Evolutionary conservation across 2,797 vertebrate genomes (phyloP).

Genomic region (Acipenser oxyrinchus): DNA sequence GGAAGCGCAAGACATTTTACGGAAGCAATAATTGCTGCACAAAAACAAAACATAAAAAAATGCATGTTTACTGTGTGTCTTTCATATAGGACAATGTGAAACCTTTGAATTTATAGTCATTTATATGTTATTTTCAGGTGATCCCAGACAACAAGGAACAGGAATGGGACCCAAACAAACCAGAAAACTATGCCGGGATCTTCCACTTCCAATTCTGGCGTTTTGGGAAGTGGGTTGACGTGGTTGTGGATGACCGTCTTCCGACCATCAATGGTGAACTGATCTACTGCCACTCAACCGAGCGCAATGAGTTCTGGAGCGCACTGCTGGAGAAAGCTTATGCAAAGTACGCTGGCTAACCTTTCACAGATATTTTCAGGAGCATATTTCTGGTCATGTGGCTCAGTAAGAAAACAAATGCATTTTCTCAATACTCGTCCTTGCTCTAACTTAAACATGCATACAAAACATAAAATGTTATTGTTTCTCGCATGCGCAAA

Average conservation of each 20-base stretch:
- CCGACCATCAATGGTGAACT: constrained; percentile 72
- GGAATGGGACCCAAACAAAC: constrained; percentile 75
- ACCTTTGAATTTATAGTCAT: too few relatives aligned
- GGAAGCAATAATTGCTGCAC: too few relatives aligned
- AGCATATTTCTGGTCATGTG: neutral
- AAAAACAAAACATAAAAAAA: too few relatives aligned
- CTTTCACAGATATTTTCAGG: neutral
- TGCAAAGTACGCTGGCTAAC: constrained; percentile 78
- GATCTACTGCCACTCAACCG: constrained; percentile 84
- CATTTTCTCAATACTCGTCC: too few relatives aligned
- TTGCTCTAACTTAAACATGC: too few relatives aligned
- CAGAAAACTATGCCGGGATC: constrained; percentile 75
- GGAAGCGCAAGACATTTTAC: too few relatives aligned
- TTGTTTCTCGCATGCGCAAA: too few relatives aligned
- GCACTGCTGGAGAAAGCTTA: constrained; percentile 91
- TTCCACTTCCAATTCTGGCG: constrained; percentile 90
- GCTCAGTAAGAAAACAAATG: too few relatives aligned
- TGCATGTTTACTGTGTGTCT: too few relatives aligned
- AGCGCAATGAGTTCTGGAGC: constrained; percentile 86
- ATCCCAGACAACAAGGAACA: constrained; percentile 78
- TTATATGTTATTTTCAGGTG: constrained; percentile 52
- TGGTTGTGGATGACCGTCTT: constrained; percentile 85
- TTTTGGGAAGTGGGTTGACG: constrained; percentile 82
- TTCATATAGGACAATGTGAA: too few relatives aligned
- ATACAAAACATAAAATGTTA: too few relatives aligned